Evolutionary conservation across 2,797 vertebrate genomes (phyloP).

Genomic region (Glyptemys insculpta): DNA sequence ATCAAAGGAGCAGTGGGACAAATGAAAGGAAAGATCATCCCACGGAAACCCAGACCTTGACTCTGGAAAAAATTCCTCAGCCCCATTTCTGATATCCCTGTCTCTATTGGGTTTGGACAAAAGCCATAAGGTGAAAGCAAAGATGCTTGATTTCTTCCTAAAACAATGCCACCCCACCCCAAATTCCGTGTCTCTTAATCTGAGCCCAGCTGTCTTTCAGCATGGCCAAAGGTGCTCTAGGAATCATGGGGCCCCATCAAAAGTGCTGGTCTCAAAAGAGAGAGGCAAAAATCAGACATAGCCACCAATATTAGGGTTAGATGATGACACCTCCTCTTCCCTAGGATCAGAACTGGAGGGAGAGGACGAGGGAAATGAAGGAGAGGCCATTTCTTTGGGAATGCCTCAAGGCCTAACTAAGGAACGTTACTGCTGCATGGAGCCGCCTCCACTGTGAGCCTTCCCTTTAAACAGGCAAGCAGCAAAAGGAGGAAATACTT

Average conservation of each 20-base stretch:
- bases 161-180: background rate
- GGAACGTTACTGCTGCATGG: background rate
- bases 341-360: background rate
- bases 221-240: no score
- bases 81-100: background rate
- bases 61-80: background rate
- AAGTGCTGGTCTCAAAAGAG: background rate
- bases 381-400: background rate
- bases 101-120: background rate
- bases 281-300: background rate
- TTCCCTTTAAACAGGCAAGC: background rate
- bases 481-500: background rate
- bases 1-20: background rate
- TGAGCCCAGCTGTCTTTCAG: background rate
- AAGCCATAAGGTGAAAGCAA: background rate
- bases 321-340: background rate
- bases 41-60: background rate
- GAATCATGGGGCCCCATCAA: background rate
- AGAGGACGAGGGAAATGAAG: background rate
- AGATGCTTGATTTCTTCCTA: background rate
- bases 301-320: background rate
- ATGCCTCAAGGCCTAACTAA: background rate
- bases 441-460: background rate
- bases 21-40: background rate
- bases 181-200: background rate